Base-by-base conservation (phyloP, 2,888 invertebrate genomes). In the Pseudococcus viburni region DNA sequence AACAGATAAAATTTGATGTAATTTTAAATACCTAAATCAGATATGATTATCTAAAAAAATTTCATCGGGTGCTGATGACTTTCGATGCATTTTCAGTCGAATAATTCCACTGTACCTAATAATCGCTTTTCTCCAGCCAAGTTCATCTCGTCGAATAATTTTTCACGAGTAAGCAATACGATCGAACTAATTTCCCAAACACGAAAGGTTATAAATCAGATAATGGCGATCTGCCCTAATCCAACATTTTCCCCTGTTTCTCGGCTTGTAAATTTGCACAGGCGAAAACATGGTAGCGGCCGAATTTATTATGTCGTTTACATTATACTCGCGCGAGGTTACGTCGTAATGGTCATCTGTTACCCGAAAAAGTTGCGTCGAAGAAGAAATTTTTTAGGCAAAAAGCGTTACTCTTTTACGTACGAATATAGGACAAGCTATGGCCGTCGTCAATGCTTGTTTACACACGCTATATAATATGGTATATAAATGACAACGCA, bases 311-410 rank as follows among this genome's bases (percentile, higher is more conserved):
- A 73, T 33, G 68, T 73, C 68, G 68, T 73, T 73, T 73, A 73
- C 68, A 73, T 73, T 33, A 73, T 33, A 73, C 68, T 11, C 11
- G 68, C 68, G 33, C 33, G 12, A 73, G 26, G 68, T 33, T 59
- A 59, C 68, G 68, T 73, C 68, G 68, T 73, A 73, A 73, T 73
- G 68, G 68, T 73, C 68, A 73, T 73, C 68, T 73, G 68, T 73
- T 73, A 73, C 68, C 68, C 68, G 33, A 73, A 73, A 73, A 73
- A 73, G 33, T 73, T 73, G 11, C 59, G 0, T 19, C 59, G 59
- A 59, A 73, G 26, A 33, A 33, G 26, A 33, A 73, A 33, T 26
- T 73, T 73, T 73, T 33, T 73, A 73, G 26, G 26, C 68, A 33
- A 73, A 26, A 73, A 33, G 68, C 68, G 22, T 15, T 15, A 33